Evolutionary conservation across 2,797 vertebrate species (phyloP).

Genomic region (Amblyopsis hoosieri): DNA sequence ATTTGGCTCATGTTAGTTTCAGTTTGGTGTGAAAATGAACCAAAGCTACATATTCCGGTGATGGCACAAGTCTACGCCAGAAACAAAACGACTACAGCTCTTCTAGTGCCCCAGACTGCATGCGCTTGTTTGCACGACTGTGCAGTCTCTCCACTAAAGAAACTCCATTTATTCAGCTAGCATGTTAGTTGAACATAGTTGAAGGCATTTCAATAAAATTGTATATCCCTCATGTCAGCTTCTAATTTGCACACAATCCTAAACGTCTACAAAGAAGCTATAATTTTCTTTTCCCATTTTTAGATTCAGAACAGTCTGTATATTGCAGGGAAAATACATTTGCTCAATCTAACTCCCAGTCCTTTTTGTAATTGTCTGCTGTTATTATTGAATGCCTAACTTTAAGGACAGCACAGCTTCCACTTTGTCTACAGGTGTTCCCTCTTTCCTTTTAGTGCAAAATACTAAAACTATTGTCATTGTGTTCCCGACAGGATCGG

Average conservation of each 20-base stretch:
- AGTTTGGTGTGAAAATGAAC: conserved; percentile 23
- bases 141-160: not conserved
- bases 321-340: too few species aligned
- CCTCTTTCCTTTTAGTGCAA: conserved; percentile 1
- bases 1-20: conserved; percentile 9
- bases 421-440: not conserved
- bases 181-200: not conserved
- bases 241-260: too few species aligned
- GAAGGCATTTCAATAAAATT: not conserved
- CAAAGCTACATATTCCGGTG: conserved; percentile 23
- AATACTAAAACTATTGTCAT: not conserved
- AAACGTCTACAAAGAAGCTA: not conserved
- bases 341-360: too few species aligned
- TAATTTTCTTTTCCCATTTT: not conserved
- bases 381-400: too few species aligned
- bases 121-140: not conserved
- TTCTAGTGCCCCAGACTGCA: conserved; percentile 6
- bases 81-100: conserved; percentile 5
- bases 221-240: not conserved
- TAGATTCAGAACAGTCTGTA: too few species aligned
- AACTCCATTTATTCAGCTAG: not conserved
- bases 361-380: too few species aligned
- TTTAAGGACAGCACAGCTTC: too few species aligned
- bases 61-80: conserved; percentile 17
- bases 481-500: conserved; percentile 82